phyloP scores from a whole-genome alignment of 2,113 vertebrate species.

The Pipa parva region DNA sequence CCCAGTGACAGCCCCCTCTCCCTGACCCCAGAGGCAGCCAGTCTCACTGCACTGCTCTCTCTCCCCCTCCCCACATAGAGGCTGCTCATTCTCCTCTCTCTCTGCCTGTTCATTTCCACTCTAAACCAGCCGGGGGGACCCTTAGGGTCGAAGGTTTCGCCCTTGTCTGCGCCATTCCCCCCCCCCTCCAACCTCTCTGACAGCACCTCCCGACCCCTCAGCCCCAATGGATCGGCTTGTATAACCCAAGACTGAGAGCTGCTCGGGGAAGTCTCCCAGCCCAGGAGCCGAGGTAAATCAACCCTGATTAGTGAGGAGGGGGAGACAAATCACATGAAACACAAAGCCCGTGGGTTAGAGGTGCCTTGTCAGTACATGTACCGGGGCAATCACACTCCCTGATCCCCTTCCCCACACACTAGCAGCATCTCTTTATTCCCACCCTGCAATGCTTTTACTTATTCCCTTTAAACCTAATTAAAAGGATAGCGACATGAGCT shows the following conservation, averaged over 20 bases:
- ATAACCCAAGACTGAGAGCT: slow-evolving; percentile 74
- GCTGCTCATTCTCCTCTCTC: slow-evolving; percentile 51
- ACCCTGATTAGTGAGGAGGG: slow-evolving; percentile 62
- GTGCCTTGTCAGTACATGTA: slow-evolving; percentile 79
- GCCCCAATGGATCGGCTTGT: slow-evolving; percentile 74
- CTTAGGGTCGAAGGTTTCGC: slow-evolving; percentile 86
- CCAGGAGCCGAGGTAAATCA: slow-evolving; percentile 64
- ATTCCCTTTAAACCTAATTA: slow-evolving; percentile 50
- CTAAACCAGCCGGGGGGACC: slow-evolving; percentile 67
- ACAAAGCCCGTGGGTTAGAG: slow-evolving; percentile 65
- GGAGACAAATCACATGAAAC: slow-evolving; percentile 46
- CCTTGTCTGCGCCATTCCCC: slow-evolving; percentile 65
- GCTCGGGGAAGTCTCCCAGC: slow-evolving; percentile 67
- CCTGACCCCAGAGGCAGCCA: slow-evolving; percentile 36
- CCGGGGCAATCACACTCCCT: slow-evolving; percentile 54
- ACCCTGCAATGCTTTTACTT: slow-evolving; percentile 67
- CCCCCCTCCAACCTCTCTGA: slow-evolving; percentile 3
- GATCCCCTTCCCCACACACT: slow-evolving; percentile 5
- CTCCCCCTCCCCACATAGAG: slow-evolving; percentile 45
- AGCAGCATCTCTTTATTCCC: background rate
- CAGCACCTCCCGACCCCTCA: slow-evolving; percentile 52
- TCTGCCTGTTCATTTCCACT: slow-evolving; percentile 41
- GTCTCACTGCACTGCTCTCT: slow-evolving; percentile 15
- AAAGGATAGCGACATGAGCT: slow-evolving; percentile 56
- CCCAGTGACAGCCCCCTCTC: slow-evolving; percentile 20